Base-by-base conservation (phyloP, 2,888 invertebrate species). In the Bugulina stolonifera region DNA sequence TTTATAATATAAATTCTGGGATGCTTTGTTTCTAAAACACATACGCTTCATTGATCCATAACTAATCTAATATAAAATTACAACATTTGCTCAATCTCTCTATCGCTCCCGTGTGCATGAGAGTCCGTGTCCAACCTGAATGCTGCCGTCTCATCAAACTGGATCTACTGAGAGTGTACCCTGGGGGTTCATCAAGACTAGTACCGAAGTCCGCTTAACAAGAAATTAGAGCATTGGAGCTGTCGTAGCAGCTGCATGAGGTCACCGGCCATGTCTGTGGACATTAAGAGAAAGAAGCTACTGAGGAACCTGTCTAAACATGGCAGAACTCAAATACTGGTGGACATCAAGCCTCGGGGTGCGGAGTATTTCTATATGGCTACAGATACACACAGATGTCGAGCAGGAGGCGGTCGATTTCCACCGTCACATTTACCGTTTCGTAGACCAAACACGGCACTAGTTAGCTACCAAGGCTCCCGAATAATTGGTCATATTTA, bases 391-490 rank as follows among this genome's bases (percentile, higher is more conserved):
- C 64, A 18, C 32, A 5, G 43, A 18, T 43, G 43, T 18, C 5
- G 3, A 32, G 27, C 14, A 14, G n/a, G 25, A 25, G 18, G 5
- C 32, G 64, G 64, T 10, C 25, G 64, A 32, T 64, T 64, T n/a
- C 64, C 64, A 27, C 64, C 64, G 32, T 64, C 64, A 25, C 64
- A 64, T 32, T n/a, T 64, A 27, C 64, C 64, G 32, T 64, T 64
- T 32, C 2, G 64, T 5, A 27, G 64, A 64, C 64, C 64, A 18
- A 64, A 27, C 64, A 64, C 64, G 2, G 64, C 64, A 14, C 32
- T 64, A n/a, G 64, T 64, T 5, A 64, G 64, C 32, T 64, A 64
- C n/a, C 64, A 64, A 18, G 64, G 64, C 32, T 64, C 64, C 14
- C 2, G 64, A 27, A 25, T 64, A 2, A 64, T 64, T 27, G 64